phyloP scores from a whole-genome alignment of 2,797 vertebrate genomes.

The Geotrypetes seraphini region DNA sequence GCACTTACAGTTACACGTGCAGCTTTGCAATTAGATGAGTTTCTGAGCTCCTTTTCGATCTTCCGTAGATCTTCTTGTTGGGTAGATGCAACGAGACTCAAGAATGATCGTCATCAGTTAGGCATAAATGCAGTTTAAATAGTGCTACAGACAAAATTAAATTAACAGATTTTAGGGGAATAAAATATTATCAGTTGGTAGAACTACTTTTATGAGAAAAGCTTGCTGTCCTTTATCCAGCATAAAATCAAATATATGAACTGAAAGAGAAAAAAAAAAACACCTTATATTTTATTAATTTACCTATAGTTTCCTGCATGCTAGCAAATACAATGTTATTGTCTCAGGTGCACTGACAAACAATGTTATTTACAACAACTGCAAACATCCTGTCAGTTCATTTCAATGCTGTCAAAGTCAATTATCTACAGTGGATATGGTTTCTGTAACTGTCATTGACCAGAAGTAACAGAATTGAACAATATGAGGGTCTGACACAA shows the following conservation, averaged over 20 bases:
- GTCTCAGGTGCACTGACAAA: constrained; percentile 10
- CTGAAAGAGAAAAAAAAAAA: background rate
- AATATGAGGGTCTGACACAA: constrained; percentile 11
- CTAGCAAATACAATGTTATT: background rate
- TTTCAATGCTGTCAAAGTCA: constrained; percentile 31
- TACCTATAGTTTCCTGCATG: background rate
- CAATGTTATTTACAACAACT: constrained; percentile 10
- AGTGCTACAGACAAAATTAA: no score
- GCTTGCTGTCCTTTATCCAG: background rate
- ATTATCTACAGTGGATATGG: constrained; percentile 19
- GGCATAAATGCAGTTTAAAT: no score
- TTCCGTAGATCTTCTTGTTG: no score
- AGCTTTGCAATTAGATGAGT: no score
- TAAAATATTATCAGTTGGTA: no score
- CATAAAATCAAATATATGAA: background rate
- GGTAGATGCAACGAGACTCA: no score
- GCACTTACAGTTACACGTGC: no score
- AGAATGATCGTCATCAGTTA: no score
- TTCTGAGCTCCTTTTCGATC: no score
- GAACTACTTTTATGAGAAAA: no score
- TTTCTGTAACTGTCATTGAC: constrained; percentile 17
- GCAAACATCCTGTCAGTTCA: constrained; percentile 18
- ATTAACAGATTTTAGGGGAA: no score
- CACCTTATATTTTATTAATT: background rate
- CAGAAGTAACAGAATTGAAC: constrained; percentile 20